phyloP scores from a whole-genome alignment of 1,140 invertebrate species.

The Periplaneta americana region DNA sequence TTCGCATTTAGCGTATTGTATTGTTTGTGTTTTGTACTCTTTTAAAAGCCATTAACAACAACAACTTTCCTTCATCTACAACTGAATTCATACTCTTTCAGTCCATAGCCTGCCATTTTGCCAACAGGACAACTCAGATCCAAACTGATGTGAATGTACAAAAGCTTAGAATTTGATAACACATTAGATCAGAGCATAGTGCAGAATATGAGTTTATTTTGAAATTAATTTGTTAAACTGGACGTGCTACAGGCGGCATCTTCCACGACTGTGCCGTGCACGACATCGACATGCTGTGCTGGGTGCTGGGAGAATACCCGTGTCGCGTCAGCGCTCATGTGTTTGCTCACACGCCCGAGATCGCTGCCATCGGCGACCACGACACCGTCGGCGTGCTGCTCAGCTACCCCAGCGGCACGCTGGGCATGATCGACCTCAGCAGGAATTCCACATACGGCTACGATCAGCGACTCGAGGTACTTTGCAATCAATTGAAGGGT shows the following conservation, averaged over 20 bases:
- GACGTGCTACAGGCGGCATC: slow-evolving; percentile 50
- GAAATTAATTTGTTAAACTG: background rate
- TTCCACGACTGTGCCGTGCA: slow-evolving; percentile 68
- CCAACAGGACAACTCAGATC: too few species aligned
- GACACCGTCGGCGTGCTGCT: slow-evolving; percentile 58
- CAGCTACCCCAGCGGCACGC: slow-evolving; percentile 54
- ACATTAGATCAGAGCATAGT: too few species aligned
- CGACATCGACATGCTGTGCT: slow-evolving; percentile 59
- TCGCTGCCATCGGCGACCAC: slow-evolving; percentile 52
- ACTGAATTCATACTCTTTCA: too few species aligned
- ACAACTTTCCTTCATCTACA: too few species aligned
- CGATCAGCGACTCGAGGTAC: slow-evolving; percentile 62
- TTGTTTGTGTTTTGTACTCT: too few species aligned
- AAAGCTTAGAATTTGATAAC: too few species aligned
- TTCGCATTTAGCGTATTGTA: too few species aligned
- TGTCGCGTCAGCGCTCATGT: slow-evolving; percentile 45
- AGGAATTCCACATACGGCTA: slow-evolving; percentile 59
- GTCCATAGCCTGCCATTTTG: too few species aligned
- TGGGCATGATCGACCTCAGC: slow-evolving; percentile 59
- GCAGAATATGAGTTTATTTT: too few species aligned
- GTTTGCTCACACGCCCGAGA: slow-evolving; percentile 49
- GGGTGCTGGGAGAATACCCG: slow-evolving; percentile 56
- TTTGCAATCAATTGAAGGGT: background rate
- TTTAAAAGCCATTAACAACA: too few species aligned
- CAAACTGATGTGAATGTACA: too few species aligned